Evolutionary conservation across 2,888 invertebrate species (phyloP), one percentile per base, ranked within the genome.

Genomic region (Sturmia bella): DNA sequence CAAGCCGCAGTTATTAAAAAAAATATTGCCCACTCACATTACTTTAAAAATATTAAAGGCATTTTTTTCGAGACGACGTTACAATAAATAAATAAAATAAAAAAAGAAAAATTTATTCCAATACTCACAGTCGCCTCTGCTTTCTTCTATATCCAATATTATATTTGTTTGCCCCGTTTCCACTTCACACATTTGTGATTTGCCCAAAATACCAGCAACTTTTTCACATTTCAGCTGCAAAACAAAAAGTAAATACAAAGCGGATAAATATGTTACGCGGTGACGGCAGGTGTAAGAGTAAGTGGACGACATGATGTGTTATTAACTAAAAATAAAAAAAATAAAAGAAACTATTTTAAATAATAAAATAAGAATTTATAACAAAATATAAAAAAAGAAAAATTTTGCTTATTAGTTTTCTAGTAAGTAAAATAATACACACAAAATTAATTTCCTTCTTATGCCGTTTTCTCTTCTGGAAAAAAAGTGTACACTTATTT

Each of bases 71-170:
- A n/a, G n/a, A n/a, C n/a, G n/a, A n/a, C n/a, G 12, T 50, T 45
- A 17, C 13, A 0, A 45, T 12, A 21, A 1, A 50, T 50, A 12
- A 50, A 19, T n/a, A n/a, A n/a, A 52, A n/a, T n/a, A 27, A 5
- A 1, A 37, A 56, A 19, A 68, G 13, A 45, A 11, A 56, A 32
- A 27, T 45, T n/a, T 11, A 21, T 39, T 37, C 1, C 6, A 37
- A 54, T 85, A 95, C 96, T 96, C 93, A 97, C 97, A 95, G 87
- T 93, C 92, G 85, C 95, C 96, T 90, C 95, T 93, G 90, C 97
- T 97, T 91, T 97, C 97, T 91, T 96, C 96, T 85, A 97, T 96
- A 89, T 97, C 97, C 85, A 97, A 92, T 87, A 97, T 97, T 84
- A 97, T 96, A 89, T 96, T 97, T 41, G 96, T 95, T 88, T 96